A percentile compares a stretch with the other conserved stretches of the same genome.
phyloP scores from a whole-genome alignment of 2,888 invertebrate species.

The Acanthopleura granulata region DNA sequence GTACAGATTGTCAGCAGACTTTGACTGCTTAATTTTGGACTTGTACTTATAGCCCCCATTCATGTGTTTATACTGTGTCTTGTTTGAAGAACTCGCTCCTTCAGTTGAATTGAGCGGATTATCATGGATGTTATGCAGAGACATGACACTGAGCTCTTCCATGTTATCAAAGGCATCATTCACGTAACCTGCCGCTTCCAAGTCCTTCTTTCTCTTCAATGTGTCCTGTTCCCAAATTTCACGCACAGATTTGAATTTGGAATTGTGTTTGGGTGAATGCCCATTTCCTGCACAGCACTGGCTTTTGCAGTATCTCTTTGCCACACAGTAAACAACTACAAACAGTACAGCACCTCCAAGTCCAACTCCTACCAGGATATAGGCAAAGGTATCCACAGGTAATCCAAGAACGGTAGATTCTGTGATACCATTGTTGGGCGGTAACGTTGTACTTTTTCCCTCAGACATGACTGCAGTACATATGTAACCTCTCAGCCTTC shows the following conservation, averaged over 20 bases:
- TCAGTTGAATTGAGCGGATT: not conserved
- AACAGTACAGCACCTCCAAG: slow-evolving; percentile 35
- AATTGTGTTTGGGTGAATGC: not conserved
- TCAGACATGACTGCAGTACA: too few species aligned
- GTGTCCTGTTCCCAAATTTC: slow-evolving; percentile 20
- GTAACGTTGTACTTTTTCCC: too few species aligned
- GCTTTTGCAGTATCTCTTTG: not conserved
- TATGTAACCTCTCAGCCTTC: too few species aligned
- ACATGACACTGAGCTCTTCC: not conserved
- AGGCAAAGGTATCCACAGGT: slow-evolving; percentile 33
- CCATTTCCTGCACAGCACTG: not conserved
- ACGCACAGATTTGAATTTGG: not conserved
- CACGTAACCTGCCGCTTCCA: not conserved
- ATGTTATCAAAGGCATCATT: slow-evolving; percentile 13
- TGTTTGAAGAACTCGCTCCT: not conserved
- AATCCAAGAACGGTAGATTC: slow-evolving; percentile 28
- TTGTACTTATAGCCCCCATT: not conserved
- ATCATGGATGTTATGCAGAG: slow-evolving; percentile 3
- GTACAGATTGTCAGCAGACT: not conserved
- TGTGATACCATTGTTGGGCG: too few species aligned
- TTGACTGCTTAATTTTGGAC: not conserved
- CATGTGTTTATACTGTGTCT: not conserved
- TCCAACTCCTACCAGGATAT: slow-evolving; percentile 34
- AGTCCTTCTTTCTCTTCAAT: not conserved
- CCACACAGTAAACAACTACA: slow-evolving; percentile 19